Conservation (phyloP, 2,113 vertebrate species). For the Xenopus laevis region DNA sequence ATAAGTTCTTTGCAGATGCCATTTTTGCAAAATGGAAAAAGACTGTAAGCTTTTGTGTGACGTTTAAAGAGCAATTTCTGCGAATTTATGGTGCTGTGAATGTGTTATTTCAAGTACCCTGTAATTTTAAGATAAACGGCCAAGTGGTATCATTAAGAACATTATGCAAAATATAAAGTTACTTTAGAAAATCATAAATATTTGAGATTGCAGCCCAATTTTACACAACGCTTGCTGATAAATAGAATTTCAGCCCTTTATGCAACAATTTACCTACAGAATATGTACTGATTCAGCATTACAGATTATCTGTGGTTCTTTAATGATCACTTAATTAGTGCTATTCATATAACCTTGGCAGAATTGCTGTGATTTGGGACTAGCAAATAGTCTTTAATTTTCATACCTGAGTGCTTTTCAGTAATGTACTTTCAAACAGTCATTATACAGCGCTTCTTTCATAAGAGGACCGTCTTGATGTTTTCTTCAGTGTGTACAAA, state of each 20-base stretch:
- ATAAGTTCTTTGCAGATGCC: too few relatives aligned
- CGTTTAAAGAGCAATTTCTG: constrained; percentile 69
- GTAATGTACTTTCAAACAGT: constrained; percentile 5
- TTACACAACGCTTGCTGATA: constrained; percentile 10
- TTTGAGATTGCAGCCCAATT: constrained; percentile 10
- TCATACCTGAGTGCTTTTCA: background rate
- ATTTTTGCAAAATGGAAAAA: too few relatives aligned
- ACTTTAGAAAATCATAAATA: constrained; percentile 56
- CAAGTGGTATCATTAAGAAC: constrained; percentile 73
- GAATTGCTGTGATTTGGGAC: too few relatives aligned
- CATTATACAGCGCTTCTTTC: background rate
- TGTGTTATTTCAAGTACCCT: constrained; percentile 63
- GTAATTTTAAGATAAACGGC: constrained; percentile 76
- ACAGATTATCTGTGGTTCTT: constrained; percentile 1
- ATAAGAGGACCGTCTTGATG: background rate
- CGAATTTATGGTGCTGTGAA: constrained; percentile 61
- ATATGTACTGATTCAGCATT: background rate
- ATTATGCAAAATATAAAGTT: constrained; percentile 73
- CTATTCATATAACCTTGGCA: too few relatives aligned
- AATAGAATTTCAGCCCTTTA: constrained; percentile 5
- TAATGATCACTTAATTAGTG: background rate
- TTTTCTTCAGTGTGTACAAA: background rate
- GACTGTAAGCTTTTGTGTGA: background rate
- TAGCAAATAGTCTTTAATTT: background rate
- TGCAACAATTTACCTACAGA: constrained; percentile 1